phyloP scores from a whole-genome alignment of 2,797 vertebrate genomes.

The Mus caroli region DNA sequence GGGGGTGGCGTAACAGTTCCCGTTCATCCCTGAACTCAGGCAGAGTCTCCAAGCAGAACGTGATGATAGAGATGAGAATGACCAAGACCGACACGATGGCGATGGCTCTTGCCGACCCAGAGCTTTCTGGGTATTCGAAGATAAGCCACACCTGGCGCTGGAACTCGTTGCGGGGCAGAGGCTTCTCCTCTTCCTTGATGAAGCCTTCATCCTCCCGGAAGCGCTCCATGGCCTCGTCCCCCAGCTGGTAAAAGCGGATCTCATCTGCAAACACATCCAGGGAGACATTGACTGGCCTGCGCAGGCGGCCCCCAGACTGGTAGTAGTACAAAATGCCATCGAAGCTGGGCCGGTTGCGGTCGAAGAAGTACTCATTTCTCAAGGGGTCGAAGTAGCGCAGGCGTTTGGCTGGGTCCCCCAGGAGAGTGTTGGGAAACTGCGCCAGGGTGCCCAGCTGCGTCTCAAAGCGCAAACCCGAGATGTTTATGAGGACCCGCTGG shows the following conservation, averaged over 20 bases:
- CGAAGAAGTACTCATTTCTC: conserved; percentile 98
- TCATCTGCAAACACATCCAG: conserved; percentile 97
- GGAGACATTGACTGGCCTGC: conserved; percentile 96
- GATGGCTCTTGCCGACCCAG: conserved; percentile 94
- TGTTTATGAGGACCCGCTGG: conserved; percentile 96
- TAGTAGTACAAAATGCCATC: conserved; percentile 98
- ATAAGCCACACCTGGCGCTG: conserved; percentile 99
- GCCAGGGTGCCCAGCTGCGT: conserved; percentile 96
- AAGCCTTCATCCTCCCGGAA: conserved; percentile 98
- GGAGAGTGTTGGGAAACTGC: conserved; percentile 96
- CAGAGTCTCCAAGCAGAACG: conserved; percentile 97
- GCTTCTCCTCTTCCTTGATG: conserved; percentile 96
- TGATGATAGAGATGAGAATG: conserved; percentile 98
- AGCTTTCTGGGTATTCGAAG: conserved; percentile 98
- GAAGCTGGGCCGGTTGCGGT: conserved; percentile 97
- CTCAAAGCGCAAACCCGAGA: conserved; percentile 96
- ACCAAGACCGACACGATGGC: conserved; percentile 98
- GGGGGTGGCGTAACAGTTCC: conserved; percentile 91
- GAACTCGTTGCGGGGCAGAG: conserved; percentile 94
- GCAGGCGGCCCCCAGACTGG: conserved; percentile 96
- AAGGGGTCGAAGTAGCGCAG: conserved; percentile 98
- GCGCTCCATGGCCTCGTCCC: conserved; percentile 96
- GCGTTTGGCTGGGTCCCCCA: conserved; percentile 95
- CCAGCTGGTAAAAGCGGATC: conserved; percentile 97
- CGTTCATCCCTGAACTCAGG: conserved; percentile 97